phyloP scores from a whole-genome alignment of 2,888 invertebrate genomes.

The Cosmorhoe ocellata region DNA sequence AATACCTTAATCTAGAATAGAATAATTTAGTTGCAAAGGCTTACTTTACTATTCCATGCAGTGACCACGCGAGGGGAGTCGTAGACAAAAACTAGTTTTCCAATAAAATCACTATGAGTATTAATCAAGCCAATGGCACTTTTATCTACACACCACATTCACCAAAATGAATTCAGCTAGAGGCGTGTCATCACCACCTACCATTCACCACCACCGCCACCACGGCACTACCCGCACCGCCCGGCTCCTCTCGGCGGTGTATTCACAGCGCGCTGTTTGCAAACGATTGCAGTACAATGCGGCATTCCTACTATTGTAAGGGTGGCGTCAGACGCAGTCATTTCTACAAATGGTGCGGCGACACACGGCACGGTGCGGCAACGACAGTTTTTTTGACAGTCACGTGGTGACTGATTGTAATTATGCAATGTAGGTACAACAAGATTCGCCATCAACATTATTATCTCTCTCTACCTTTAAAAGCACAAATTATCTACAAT shows the following conservation, averaged over 20 bases:
- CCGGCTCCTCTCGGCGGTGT: too few species aligned
- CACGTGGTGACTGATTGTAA: too few species aligned
- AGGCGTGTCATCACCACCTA: conserved; percentile 12
- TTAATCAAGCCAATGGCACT: conserved; percentile 14
- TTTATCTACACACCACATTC: conserved; percentile 9
- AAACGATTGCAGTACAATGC: conserved; percentile 58
- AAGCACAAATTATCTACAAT: too few species aligned
- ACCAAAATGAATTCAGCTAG: conserved; percentile 2
- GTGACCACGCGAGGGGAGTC: too few species aligned
- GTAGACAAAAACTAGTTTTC: not conserved
- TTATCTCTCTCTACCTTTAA: too few species aligned
- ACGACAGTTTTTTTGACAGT: not conserved
- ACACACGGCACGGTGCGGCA: conserved; percentile 7
- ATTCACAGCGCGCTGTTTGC: conserved; percentile 41
- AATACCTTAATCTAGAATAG: too few species aligned
- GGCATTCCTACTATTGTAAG: conserved; percentile 32
- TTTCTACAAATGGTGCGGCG: conserved; percentile 12
- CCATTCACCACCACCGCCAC: conserved; percentile 4
- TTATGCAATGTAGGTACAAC: too few species aligned
- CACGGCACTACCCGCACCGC: too few species aligned
- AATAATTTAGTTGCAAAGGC: too few species aligned
- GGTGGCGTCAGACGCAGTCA: conserved; percentile 44
- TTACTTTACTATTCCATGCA: too few species aligned
- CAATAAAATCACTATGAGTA: not conserved
- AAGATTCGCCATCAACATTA: too few species aligned